Evolutionary conservation across 1,140 invertebrate genomes (phyloP).

Genomic region (Cyphomyrmex costatus): DNA sequence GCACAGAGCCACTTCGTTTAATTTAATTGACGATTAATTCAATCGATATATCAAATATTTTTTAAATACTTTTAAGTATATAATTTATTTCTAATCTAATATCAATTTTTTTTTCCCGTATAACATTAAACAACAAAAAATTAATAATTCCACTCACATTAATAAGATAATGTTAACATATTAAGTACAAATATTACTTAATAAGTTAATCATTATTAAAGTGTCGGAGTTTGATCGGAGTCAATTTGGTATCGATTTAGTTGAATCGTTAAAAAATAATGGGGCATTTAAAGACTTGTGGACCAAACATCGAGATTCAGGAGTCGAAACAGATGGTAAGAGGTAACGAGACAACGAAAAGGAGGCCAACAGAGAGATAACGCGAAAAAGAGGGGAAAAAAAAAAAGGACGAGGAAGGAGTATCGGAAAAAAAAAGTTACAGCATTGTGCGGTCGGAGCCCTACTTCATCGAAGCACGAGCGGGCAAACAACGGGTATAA

Average conservation of each 20-base stretch:
- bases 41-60: neutral
- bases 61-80: neutral
- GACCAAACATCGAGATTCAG: neutral
- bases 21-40: neutral
- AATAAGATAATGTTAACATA: neutral
- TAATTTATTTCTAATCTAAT: neutral
- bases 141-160: neutral
- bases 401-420: conserved; percentile 13
- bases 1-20: neutral
- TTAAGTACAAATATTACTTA: neutral
- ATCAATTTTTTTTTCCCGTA: neutral
- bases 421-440: conserved; percentile 48
- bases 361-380: conserved; percentile 31
- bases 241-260: neutral
- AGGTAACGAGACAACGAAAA: conserved; percentile 37
- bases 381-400: neutral
- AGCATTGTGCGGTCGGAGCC: conserved; percentile 67
- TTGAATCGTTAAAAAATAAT: neutral
- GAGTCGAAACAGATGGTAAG: conserved; percentile 37
- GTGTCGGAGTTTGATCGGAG: neutral
- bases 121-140: neutral
- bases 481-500: conserved; percentile 75
- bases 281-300: conserved; percentile 14
- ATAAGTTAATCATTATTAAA: neutral
- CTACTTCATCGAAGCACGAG: conserved; percentile 79